Base-by-base conservation (phyloP, 1,140 invertebrate species). In the Diachasma alloeum region DNA sequence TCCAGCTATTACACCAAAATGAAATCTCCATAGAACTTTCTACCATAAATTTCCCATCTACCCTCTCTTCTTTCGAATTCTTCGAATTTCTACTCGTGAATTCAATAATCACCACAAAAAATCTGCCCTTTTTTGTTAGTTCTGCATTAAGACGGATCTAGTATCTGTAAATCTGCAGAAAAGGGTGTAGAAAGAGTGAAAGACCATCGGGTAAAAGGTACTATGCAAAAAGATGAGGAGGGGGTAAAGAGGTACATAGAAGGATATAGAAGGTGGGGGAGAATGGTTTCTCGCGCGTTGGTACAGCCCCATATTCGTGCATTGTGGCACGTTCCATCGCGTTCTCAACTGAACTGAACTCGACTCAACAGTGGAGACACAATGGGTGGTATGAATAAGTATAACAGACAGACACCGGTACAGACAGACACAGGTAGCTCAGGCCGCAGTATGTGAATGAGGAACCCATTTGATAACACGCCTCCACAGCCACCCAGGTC, bases 391-490 rank as follows among this genome's bases (percentile, higher is more conserved):
- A 89, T 89, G 88, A 89, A 89, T 89, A 89, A 89, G 88, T 89
- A 89, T 89, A 89, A 88, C 88, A 89, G 88, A 89, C 87, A 88
- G 87, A 87, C 87, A 88, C 86, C 85, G 87, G 86, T 88, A 88
- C 85, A 87, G 87, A 88, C 86, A 89, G 86, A 89, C 86, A 89
- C 87, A 88, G 84, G 84, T 87, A 88, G 84, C 84, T 84, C 83
- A 85, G 84, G 84, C 85, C 85, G 83, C 84, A 88, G 87, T 88
- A 90, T 88, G 88, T 89, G 88, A 89, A 89, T 89, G 88, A 89
- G 86, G 88, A 89, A 89, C 87, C 87, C 88, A 89, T 89, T 89
- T 89, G 88, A 89, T 89, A 89, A 89, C 87, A 89, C 87, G 85
- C 87, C 87, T 88, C 84, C 86, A 85, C 87, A 87, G 85, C 85